Percentiles rank a stretch among this genome's conserved stretches.
Evolutionary conservation across 2,113 vertebrate genomes (phyloP).

Genomic region (Argyrosomus japonicus): DNA sequence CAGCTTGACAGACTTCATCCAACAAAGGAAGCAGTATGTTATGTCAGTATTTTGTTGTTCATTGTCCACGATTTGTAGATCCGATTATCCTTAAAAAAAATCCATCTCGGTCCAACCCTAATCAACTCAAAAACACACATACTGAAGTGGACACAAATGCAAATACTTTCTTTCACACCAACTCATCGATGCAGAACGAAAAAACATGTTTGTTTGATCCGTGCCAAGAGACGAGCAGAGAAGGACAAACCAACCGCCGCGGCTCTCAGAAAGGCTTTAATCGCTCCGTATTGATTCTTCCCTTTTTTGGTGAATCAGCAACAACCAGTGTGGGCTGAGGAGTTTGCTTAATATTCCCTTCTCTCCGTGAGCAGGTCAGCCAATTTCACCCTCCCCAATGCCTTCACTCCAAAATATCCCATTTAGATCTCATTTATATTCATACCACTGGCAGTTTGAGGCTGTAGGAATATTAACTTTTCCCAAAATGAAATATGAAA

Average conservation of each 20-base stretch:
- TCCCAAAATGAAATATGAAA: conserved; percentile 43
- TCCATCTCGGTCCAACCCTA: background rate
- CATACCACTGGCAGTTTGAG: conserved; percentile 47
- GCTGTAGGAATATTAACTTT: conserved; percentile 59
- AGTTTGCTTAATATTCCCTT: conserved; percentile 69
- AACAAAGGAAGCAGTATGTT: background rate
- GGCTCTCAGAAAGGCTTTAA: conserved; percentile 52
- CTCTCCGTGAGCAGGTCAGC: conserved; percentile 65
- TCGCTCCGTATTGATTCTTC: conserved; percentile 67
- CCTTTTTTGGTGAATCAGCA: conserved; percentile 72
- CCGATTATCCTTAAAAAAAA: background rate
- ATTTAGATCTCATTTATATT: conserved; percentile 75
- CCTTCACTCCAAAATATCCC: conserved; percentile 62
- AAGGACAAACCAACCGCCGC: conserved; percentile 35
- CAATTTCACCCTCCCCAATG: conserved; percentile 62
- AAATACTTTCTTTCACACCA: background rate
- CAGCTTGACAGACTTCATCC: background rate
- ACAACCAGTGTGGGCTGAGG: conserved; percentile 53
- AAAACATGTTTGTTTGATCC: conserved; percentile 31
- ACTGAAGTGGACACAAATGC: conserved; percentile 4
- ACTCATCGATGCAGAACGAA: conserved; percentile 11
- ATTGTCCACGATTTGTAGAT: background rate
- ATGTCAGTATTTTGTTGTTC: background rate
- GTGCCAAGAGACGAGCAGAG: conserved; percentile 28
- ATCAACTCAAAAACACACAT: conserved; percentile 18